Evolutionary conservation across 2,888 invertebrate genomes (phyloP).

Genomic region (Himalopsyche anomala): DNA sequence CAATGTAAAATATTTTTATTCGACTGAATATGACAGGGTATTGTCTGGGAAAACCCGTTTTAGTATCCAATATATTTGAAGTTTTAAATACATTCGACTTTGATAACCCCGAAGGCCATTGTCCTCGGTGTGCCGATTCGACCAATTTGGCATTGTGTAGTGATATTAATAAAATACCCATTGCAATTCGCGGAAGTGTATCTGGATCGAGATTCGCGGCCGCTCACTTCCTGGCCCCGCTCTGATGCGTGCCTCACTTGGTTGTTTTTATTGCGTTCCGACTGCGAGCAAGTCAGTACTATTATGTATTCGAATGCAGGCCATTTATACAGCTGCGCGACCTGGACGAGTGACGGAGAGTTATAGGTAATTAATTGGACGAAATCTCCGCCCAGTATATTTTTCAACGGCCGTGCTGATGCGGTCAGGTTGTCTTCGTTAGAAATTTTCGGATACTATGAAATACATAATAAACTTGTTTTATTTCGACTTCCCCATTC

Average conservation of each 20-base stretch:
- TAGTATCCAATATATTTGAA: background rate
- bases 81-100: background rate
- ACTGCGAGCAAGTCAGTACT: background rate
- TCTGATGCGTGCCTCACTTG: background rate
- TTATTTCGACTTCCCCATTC: too few relatives aligned
- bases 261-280: background rate
- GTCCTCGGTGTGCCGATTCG: background rate
- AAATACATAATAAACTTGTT: too few relatives aligned
- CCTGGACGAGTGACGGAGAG: too few relatives aligned
- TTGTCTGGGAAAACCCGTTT: background rate
- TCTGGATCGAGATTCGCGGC: background rate
- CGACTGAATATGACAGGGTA: too few relatives aligned
- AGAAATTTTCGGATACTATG: too few relatives aligned
- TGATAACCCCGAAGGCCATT: background rate
- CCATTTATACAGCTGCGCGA: too few relatives aligned
- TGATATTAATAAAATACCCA: background rate
- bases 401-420: too few relatives aligned
- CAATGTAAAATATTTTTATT: too few relatives aligned
- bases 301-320: too few relatives aligned
- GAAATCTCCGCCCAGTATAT: too few relatives aligned
- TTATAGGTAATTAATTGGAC: too few relatives aligned
- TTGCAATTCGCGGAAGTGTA: constrained; percentile 17
- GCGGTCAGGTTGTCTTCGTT: too few relatives aligned
- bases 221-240: background rate
- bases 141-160: background rate